A percentile compares a stretch with the other conserved stretches of the same genome.
phyloP scores from a whole-genome alignment of 1,140 invertebrate genomes.

The Drosophila albomicans region DNA sequence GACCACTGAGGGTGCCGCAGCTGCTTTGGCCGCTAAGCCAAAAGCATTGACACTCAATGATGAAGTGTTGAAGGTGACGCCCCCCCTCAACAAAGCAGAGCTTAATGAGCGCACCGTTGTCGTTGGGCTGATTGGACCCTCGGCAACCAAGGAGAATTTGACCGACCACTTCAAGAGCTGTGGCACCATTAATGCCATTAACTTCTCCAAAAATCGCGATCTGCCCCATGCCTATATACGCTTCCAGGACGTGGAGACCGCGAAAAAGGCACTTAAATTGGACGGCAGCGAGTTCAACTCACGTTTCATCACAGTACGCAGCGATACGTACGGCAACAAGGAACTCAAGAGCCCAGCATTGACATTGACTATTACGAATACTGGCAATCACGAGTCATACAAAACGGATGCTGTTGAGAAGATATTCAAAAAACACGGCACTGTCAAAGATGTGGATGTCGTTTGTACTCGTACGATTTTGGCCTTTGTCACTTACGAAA shows the following conservation, averaged over 20 bases:
- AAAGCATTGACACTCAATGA: slow-evolving; percentile 51
- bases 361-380: slow-evolving; percentile 58
- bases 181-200: slow-evolving; percentile 51
- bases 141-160: slow-evolving; percentile 43
- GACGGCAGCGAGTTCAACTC: slow-evolving; percentile 56
- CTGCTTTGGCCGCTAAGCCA: slow-evolving; percentile 53
- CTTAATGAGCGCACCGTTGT: slow-evolving; percentile 44
- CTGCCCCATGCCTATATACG: slow-evolving; percentile 51
- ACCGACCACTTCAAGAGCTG: slow-evolving; percentile 50
- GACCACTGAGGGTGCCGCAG: slow-evolving; percentile 44
- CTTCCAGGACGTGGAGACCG: slow-evolving; percentile 26
- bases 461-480: slow-evolving; percentile 54
- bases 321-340: background rate
- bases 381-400: slow-evolving; percentile 40
- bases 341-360: slow-evolving; percentile 3
- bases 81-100: background rate
- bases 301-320: slow-evolving; percentile 59
- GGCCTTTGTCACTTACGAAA: slow-evolving; percentile 64
- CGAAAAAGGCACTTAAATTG: slow-evolving; percentile 49
- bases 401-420: slow-evolving; percentile 42
- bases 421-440: slow-evolving; percentile 66
- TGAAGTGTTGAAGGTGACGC: slow-evolving; percentile 26
- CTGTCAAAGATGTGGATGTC: slow-evolving; percentile 46
- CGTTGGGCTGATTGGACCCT: slow-evolving; percentile 46
- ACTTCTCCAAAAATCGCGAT: slow-evolving; percentile 29